Evolutionary conservation across 2,888 invertebrate species (phyloP).

Genomic region (Drosophila suboccidentalis): DNA sequence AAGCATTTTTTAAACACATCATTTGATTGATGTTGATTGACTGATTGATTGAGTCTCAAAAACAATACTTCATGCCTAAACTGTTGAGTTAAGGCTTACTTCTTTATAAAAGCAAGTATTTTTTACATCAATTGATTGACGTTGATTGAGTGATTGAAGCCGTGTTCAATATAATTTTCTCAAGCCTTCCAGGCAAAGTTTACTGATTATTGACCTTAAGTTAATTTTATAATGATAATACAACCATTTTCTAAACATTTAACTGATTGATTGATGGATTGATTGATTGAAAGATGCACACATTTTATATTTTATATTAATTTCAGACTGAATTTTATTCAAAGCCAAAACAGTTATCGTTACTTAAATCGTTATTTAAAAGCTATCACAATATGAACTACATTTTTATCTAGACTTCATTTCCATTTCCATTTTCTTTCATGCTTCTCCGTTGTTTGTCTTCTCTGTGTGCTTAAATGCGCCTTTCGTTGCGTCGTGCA

Average conservation of each 20-base stretch:
- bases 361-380: slow-evolving; percentile 22
- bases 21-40: not conserved
- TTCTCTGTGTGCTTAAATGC: slow-evolving; percentile 33
- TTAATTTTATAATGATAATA: no score
- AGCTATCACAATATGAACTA: slow-evolving; percentile 61
- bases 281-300: not conserved
- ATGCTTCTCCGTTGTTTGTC: not conserved
- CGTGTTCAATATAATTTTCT: not conserved
- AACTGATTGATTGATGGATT: not conserved
- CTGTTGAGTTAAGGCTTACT: no score
- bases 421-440: not conserved
- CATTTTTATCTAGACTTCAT: not conserved
- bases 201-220: no score
- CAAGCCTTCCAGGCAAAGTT: not conserved
- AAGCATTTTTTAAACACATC: not conserved
- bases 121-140: not conserved
- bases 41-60: not conserved
- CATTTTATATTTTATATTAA: not conserved
- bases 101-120: not conserved
- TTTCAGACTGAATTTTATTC: slow-evolving; percentile 66
- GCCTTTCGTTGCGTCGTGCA: slow-evolving; percentile 63
- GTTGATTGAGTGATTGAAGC: not conserved
- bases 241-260: no score
- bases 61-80: not conserved
- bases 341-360: slow-evolving; percentile 14